phyloP scores from a whole-genome alignment of 1,140 invertebrate genomes.

The Apolygus lucorum region DNA sequence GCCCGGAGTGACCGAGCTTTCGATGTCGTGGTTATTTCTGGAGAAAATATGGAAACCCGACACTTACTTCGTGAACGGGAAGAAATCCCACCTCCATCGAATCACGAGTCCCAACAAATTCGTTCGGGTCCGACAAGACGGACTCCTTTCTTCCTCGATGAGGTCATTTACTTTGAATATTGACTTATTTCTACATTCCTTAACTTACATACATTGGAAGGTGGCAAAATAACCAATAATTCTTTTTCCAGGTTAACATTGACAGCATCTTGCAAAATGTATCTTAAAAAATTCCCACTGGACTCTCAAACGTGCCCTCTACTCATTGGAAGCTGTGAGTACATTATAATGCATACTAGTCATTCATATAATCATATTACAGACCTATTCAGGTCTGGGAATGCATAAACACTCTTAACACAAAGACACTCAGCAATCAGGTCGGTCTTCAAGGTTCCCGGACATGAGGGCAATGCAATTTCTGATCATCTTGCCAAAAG shows the following conservation, averaged over 20 bases:
- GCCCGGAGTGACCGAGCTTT: conserved; percentile 40
- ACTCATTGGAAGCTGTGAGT: conserved; percentile 54
- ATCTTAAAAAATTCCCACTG: conserved; percentile 55
- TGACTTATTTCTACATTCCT: too few relatives aligned
- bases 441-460: too few relatives aligned
- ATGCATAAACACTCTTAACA: too few relatives aligned
- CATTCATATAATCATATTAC: neutral
- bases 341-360: conserved; percentile 12
- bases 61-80: conserved; percentile 55
- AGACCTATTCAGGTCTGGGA: too few relatives aligned
- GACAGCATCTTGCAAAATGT: conserved; percentile 56
- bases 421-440: too few relatives aligned
- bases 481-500: too few relatives aligned
- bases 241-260: conserved; percentile 49
- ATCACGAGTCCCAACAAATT: conserved; percentile 57
- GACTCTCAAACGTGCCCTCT: conserved; percentile 53
- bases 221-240: neutral
- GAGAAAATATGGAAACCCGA: conserved; percentile 53
- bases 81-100: conserved; percentile 51
- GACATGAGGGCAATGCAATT: too few relatives aligned
- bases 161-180: too few relatives aligned
- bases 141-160: conserved; percentile 52
- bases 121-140: conserved; percentile 48
- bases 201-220: neutral
- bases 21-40: conserved; percentile 46